These are phyloP conservation scores for Chrysocyon brachyurus DNA, from an alignment of 2,797 vertebrate genomes.

Conservation along the genomic window DNA sequence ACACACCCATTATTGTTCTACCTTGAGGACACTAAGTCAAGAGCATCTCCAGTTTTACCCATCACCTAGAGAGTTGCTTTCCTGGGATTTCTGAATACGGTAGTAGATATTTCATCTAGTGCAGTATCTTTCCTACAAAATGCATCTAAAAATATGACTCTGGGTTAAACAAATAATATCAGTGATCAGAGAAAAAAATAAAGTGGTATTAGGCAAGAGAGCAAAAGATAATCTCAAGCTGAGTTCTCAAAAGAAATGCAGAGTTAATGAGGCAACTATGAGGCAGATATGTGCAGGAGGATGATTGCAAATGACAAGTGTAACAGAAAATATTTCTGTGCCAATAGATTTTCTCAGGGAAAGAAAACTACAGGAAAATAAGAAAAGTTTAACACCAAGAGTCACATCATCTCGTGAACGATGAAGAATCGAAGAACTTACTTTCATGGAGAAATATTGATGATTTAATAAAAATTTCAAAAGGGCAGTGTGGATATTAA, in stretches of 20 bases:
- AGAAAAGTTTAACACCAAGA: neutral
- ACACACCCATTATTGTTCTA: constrained; percentile 2
- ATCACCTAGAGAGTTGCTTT: constrained; percentile 26
- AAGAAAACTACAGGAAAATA: neutral
- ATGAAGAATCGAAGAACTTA: neutral
- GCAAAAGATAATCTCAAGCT: neutral
- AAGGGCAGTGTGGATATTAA: neutral
- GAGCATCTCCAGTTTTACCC: neutral
- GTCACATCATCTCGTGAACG: neutral
- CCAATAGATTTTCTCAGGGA: neutral
- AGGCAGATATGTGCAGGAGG: neutral
- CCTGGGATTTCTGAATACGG: neutral
- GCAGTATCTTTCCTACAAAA: neutral
- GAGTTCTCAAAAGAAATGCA: constrained; percentile 22
- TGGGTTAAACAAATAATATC: constrained; percentile 58
- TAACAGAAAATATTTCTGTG: neutral
- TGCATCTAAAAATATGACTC: constrained; percentile 46
- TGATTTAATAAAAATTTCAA: neutral
- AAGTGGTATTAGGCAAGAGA: neutral
- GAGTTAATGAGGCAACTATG: constrained; percentile 17
- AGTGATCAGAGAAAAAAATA: constrained; percentile 36
- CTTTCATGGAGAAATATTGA: neutral
- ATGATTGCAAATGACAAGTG: neutral
- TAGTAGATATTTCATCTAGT: neutral
- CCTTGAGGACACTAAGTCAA: constrained; percentile 26